A percentile compares a stretch with the other conserved stretches of the same genome.
phyloP scores from a whole-genome alignment of 1,140 invertebrate genomes.

The Idris sp. region DNA sequence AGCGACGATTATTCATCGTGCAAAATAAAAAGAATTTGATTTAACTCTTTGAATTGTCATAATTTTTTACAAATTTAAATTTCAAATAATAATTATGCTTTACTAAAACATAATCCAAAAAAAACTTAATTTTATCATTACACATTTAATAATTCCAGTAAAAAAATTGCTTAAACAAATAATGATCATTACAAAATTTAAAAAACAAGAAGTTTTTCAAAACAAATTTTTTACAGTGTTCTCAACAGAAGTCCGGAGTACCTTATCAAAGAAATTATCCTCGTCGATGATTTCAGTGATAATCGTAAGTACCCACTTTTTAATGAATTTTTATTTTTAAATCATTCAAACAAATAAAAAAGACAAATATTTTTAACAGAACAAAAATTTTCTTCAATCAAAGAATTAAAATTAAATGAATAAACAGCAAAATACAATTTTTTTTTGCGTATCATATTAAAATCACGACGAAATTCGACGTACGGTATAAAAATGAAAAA shows the following conservation, averaged over 20 bases:
- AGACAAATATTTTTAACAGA: too few relatives aligned
- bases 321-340: background rate
- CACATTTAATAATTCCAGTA: too few relatives aligned
- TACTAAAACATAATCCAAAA: too few relatives aligned
- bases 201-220: too few relatives aligned
- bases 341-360: too few relatives aligned
- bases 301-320: conserved; percentile 88
- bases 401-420: too few relatives aligned
- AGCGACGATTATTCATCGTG: background rate
- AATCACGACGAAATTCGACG: conserved; percentile 15
- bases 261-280: conserved; percentile 97
- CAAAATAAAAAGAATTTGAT: conserved; percentile 4
- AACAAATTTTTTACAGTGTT: conserved; percentile 84
- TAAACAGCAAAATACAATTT: too few relatives aligned
- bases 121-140: too few relatives aligned
- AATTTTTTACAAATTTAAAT: background rate
- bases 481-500: conserved; percentile 37
- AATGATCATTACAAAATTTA: too few relatives aligned
- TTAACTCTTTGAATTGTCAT: background rate
- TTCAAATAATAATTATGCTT: too few relatives aligned
- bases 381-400: too few relatives aligned
- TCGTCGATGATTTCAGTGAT: conserved; percentile 98
- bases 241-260: conserved; percentile 95
- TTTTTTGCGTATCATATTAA: conserved; percentile 13
- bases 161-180: too few relatives aligned